Evolutionary conservation across 2,113 vertebrate species (phyloP).

Genomic region (Peucedramus taeniatus): DNA sequence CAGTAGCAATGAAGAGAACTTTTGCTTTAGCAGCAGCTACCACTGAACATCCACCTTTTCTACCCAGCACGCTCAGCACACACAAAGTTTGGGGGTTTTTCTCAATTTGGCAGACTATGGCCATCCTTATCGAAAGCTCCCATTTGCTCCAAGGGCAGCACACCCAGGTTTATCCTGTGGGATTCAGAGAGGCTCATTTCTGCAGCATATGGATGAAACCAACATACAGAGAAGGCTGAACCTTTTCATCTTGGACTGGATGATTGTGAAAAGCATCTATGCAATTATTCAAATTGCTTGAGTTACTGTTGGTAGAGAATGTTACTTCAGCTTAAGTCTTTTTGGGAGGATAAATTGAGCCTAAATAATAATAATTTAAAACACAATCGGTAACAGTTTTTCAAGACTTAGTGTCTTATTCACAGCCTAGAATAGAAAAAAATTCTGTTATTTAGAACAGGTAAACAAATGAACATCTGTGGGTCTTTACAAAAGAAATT

Average conservation of each 20-base stretch:
- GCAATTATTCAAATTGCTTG: background rate
- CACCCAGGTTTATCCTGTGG: background rate
- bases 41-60: background rate
- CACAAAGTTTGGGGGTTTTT: background rate
- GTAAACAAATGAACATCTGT: background rate
- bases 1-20: background rate
- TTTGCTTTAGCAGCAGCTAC: background rate
- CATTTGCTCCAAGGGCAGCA: background rate
- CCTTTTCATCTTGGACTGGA: background rate
- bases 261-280: background rate
- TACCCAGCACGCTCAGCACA: background rate
- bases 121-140: background rate
- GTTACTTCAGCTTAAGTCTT: background rate
- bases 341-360: background rate
- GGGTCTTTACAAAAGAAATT: background rate
- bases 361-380: background rate
- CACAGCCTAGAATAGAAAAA: background rate
- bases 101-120: background rate
- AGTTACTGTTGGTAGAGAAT: background rate
- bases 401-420: background rate
- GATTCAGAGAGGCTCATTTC: background rate
- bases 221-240: background rate
- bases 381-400: background rate
- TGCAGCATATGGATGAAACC: background rate
- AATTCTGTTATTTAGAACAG: background rate